Percentiles rank a stretch among this genome's conserved stretches.
Evolutionary conservation across 1,140 invertebrate species (phyloP).

Genomic region (Atta texana): DNA sequence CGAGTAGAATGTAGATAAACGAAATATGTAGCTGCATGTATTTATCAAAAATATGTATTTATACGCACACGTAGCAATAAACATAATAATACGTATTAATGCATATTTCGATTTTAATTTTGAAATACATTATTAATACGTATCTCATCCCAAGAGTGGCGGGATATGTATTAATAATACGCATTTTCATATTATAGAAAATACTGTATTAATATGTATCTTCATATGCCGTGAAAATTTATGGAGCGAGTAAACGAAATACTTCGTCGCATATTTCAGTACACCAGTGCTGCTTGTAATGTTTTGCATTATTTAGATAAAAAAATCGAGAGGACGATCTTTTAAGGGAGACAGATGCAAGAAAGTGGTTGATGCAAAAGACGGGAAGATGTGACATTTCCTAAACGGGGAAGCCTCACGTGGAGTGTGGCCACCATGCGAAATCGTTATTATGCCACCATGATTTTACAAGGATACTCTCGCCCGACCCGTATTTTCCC

Average conservation of each 20-base stretch:
- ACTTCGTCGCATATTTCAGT: constrained; percentile 19
- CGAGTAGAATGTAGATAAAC: not conserved
- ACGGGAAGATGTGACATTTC: not conserved
- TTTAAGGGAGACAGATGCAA: constrained; percentile 37
- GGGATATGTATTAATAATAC: constrained; percentile 11
- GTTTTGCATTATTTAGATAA: constrained; percentile 35
- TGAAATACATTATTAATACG: constrained; percentile 13
- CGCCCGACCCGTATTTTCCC: constrained; percentile 10
- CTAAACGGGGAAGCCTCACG: not conserved
- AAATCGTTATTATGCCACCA: constrained; percentile 64
- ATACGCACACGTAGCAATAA: not conserved
- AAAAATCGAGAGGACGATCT: constrained; percentile 19
- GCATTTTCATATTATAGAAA: not conserved
- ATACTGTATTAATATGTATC: constrained; percentile 15
- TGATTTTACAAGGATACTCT: constrained; percentile 55
- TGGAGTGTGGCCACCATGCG: not conserved
- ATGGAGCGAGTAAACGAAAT: constrained; percentile 17
- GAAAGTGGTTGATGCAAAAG: constrained; percentile 29
- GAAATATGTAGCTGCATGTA: not conserved
- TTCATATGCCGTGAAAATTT: constrained; percentile 1
- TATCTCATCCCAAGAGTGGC: not conserved
- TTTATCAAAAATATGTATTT: not conserved
- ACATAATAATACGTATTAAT: constrained; percentile 1
- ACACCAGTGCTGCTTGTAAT: not conserved
- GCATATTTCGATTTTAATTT: not conserved